Evolutionary conservation across 2,797 vertebrate genomes (phyloP).

Genomic region (Crenichthys baileyi): DNA sequence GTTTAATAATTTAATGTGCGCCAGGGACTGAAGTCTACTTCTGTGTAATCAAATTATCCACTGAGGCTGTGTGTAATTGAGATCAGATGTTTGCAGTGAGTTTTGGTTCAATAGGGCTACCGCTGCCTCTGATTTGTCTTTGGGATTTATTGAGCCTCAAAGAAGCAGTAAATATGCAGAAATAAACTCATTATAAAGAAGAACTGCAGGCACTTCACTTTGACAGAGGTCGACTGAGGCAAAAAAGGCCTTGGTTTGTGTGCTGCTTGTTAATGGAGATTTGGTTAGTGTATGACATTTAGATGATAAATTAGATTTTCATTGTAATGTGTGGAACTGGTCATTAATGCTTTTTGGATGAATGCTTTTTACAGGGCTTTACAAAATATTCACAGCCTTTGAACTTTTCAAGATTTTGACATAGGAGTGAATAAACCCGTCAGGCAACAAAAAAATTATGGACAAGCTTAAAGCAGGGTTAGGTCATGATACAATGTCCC

Average conservation of each 20-base stretch:
- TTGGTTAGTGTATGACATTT: constrained; percentile 45
- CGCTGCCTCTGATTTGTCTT: constrained; percentile 21
- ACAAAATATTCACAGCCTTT: background rate
- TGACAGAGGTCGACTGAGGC: constrained; percentile 42
- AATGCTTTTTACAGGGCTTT: background rate
- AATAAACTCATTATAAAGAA: constrained; percentile 44
- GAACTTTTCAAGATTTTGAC: background rate
- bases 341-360: constrained; percentile 49
- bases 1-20: constrained; percentile 41
- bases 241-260: constrained; percentile 21
- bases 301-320: constrained; percentile 54
- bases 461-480: background rate
- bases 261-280: constrained; percentile 48
- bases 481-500: background rate
- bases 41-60: constrained; percentile 44
- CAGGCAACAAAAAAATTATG: background rate
- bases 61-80: constrained; percentile 28
- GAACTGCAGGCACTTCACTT: constrained; percentile 35
- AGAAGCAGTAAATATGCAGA: constrained; percentile 27
- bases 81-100: constrained; percentile 44
- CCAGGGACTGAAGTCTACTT: constrained; percentile 19
- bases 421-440: background rate
- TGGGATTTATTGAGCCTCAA: constrained; percentile 37
- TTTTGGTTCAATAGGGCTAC: constrained; percentile 15
- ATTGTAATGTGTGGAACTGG: constrained; percentile 50